Percentiles rank a stretch among this genome's conserved stretches.
phyloP scores from a whole-genome alignment of 2,113 vertebrate genomes.

The Epinephelus moara region DNA sequence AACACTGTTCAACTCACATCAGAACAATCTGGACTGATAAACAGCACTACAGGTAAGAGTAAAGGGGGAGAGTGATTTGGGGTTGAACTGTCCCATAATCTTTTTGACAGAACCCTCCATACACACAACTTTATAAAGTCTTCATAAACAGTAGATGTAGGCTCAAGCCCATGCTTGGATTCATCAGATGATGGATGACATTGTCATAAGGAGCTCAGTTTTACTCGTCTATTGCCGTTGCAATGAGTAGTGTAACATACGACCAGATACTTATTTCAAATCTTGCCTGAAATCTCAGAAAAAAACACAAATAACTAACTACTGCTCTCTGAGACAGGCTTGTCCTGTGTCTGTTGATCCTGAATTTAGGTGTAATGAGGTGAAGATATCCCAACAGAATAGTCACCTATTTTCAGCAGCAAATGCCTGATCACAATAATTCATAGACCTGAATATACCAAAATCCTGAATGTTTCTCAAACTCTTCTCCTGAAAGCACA shows the following conservation, averaged over 20 bases:
- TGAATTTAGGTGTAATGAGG: too few species aligned
- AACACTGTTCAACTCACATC: too few species aligned
- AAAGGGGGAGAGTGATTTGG: too few species aligned
- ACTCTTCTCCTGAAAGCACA: neutral
- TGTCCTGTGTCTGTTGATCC: neutral
- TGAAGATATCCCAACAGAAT: neutral
- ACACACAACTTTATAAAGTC: neutral
- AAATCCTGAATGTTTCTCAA: neutral
- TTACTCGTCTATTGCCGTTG: neutral
- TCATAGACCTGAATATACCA: neutral
- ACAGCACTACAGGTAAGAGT: too few species aligned
- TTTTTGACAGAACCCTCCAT: neutral
- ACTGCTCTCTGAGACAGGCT: neutral
- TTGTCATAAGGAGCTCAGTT: neutral
- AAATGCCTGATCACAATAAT: neutral
- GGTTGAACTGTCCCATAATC: too few species aligned
- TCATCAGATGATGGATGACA: neutral
- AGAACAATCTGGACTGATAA: too few species aligned
- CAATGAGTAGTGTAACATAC: neutral
- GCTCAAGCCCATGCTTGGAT: neutral
- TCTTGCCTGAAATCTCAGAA: neutral
- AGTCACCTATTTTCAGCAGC: neutral
- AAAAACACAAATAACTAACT: neutral
- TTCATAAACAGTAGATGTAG: neutral
- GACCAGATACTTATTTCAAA: neutral